Evolutionary conservation across 30 jellyfish, hydroid and myxozoan genomes (phyloP).

Genomic region (Sanderia malayensis): DNA sequence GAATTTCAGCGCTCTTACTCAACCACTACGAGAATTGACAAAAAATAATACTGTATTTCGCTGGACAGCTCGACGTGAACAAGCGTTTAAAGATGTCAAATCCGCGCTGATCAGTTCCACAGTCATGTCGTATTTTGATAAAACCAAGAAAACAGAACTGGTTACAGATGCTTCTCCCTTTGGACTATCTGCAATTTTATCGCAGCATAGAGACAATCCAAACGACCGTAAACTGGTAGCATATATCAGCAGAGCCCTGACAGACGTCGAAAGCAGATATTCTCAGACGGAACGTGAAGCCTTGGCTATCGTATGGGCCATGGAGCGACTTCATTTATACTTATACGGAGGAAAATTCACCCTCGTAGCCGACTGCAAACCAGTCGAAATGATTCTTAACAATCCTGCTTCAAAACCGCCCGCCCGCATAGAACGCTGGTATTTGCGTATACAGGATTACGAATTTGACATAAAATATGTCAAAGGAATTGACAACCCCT

Average conservation of each 20-base stretch:
- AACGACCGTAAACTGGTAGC: neutral
- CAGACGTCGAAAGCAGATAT: neutral
- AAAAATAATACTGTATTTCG: neutral
- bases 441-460: neutral
- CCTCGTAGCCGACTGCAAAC: neutral
- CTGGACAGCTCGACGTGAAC: constrained; percentile 9
- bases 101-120: neutral
- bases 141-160: neutral
- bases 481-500: neutral
- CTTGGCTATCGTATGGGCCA: neutral
- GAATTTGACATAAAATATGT: neutral
- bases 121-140: neutral
- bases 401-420: neutral
- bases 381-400: neutral
- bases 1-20: constrained; percentile 17
- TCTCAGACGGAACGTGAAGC: neutral
- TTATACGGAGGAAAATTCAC: neutral
- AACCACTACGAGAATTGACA: constrained; percentile 1
- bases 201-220: neutral
- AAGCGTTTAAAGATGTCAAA: constrained; percentile 1
- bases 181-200: neutral
- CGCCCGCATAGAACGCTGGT: neutral
- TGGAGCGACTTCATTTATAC: neutral
- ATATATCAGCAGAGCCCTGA: neutral
- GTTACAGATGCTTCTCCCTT: constrained; percentile 12